Base-by-base conservation (phyloP, 2,888 invertebrate species). In the Ophion costatus region DNA sequence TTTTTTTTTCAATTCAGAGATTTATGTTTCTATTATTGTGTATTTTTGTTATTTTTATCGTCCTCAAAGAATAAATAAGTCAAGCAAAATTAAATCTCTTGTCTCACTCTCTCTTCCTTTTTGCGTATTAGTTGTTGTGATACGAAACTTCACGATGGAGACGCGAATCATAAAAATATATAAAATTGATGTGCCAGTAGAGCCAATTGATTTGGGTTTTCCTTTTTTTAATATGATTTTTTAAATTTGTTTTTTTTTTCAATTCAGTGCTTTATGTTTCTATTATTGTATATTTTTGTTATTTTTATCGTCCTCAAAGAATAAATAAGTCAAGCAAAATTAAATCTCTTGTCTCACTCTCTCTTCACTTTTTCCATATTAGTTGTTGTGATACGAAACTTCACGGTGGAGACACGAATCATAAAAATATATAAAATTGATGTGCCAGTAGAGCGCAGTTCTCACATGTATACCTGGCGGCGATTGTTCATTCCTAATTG, bases 401-500 rank as follows among this genome's bases (percentile, higher is more conserved):
- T 51, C 2, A 17, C 1, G 3, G 17, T 17, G 17, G 51, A 51
- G 14, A 51, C 14, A 51, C 51, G 17, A 51, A 17, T 17, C 14
- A 51, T 14, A 51, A 10, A 2, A 45, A 51, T 51, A 51, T 51
- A 5, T 14, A 51, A 17, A 17, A 51, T 51, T 51, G 51, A 51
- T 17, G 51, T 51, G 51, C 22, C 9, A 69, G n/a, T 17, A 71
- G 24, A 38, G 59, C 67, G 66, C 42, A 59, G 10, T 14, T 42
- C 14, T 63, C 22, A 9, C n/a, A n/a, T 45, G 14, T 24, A 45
- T 69, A 29, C 61, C 17, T n/a, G 22, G 57, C 17, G 38, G 20
- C 22, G 24, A 66, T 73, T 56, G 6, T 66, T 17, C 24, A 45
- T 59, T 45, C 59, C 57, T 80, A 73, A 74, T 74, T 66, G 67